phyloP scores from a whole-genome alignment of 2,113 vertebrate species.

The Plestiodon gilberti region DNA sequence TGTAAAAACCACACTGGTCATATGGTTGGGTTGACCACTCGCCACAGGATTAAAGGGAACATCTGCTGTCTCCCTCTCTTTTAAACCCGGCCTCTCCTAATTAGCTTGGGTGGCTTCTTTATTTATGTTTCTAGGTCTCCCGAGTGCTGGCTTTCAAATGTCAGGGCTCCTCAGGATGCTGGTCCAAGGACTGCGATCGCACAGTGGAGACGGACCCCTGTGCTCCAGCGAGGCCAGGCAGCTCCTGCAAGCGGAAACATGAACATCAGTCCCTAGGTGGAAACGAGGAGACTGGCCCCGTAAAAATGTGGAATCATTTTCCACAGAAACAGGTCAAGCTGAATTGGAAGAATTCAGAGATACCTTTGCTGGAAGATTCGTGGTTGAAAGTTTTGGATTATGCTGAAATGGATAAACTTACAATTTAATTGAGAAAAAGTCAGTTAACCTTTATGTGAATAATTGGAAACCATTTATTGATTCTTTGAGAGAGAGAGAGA shows the following conservation, averaged over 20 bases:
- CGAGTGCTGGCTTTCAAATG: not conserved
- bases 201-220: not conserved
- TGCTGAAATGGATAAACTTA: no score
- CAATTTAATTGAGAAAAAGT: no score
- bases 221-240: not conserved
- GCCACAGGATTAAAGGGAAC: not conserved
- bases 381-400: no score
- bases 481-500: no score
- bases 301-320: no score
- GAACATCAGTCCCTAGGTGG: not conserved
- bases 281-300: no score
- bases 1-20: not conserved
- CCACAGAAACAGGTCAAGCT: no score
- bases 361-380: no score
- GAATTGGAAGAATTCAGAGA: no score
- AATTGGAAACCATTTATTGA: no score
- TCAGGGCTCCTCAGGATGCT: not conserved
- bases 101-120: not conserved
- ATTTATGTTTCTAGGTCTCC: not conserved
- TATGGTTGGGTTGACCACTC: not conserved
- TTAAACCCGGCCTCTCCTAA: not conserved
- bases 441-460: no score
- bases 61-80: not conserved
- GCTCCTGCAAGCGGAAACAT: not conserved
- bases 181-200: not conserved